A percentile compares a stretch with the other conserved stretches of the same genome.
These are phyloP conservation scores for Esox niger DNA, from an alignment of 2,113 vertebrate species.

Conservation along the genomic window DNA sequence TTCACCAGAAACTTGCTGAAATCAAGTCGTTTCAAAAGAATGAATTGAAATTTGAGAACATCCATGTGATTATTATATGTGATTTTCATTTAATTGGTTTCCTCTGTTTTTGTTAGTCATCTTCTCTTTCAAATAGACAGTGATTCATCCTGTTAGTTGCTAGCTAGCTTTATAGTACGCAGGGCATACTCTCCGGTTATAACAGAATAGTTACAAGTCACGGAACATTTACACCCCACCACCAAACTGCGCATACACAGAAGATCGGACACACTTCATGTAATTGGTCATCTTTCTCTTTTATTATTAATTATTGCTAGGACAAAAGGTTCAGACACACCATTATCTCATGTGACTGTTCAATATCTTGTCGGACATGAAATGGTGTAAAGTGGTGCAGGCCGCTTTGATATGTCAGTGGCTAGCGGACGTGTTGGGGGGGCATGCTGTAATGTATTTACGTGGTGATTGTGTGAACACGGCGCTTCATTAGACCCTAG, in stretches of 20 bases:
- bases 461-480: constrained; percentile 54
- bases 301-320: constrained; percentile 29
- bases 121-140: no score
- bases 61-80: no score
- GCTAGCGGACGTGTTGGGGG: constrained; percentile 40
- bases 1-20: no score
- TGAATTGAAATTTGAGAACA: no score
- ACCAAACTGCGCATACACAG: not conserved
- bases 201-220: not conserved
- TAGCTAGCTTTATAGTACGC: no score
- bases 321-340: constrained; percentile 43
- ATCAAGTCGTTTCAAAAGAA: no score
- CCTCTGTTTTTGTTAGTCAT: no score
- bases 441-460: constrained; percentile 39
- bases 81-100: no score
- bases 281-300: constrained; percentile 8
- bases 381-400: no score
- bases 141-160: no score
- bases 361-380: constrained; percentile 28
- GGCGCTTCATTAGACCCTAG: constrained; percentile 61
- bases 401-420: not conserved
- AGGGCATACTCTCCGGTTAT: no score
- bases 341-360: constrained; percentile 50
- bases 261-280: constrained; percentile 7
- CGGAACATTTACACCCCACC: not conserved